Percentiles rank a stretch among this genome's conserved stretches.
Evolutionary conservation across 2,113 vertebrate species (phyloP).

Genomic region (Poeciliopsis retropinna): DNA sequence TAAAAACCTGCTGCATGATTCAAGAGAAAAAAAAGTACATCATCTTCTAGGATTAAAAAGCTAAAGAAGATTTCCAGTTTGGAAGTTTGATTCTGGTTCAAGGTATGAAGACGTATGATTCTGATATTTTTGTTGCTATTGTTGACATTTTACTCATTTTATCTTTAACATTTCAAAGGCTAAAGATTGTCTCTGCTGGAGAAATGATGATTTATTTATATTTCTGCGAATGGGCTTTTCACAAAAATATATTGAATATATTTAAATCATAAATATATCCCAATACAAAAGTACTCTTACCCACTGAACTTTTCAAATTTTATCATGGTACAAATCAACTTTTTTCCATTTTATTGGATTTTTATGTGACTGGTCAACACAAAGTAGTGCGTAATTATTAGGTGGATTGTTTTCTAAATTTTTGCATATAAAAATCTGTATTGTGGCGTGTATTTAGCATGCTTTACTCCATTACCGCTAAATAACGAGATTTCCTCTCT

Average conservation of each 20-base stretch:
- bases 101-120: conserved; percentile 45
- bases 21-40: background rate
- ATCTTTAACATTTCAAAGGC: background rate
- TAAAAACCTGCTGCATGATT: background rate
- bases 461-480: background rate
- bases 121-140: background rate
- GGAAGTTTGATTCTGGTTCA: background rate
- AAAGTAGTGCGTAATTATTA: too few species aligned
- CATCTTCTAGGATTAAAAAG: background rate
- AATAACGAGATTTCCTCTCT: background rate
- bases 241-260: background rate
- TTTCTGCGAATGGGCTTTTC: background rate
- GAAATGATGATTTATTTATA: background rate
- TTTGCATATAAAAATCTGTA: background rate
- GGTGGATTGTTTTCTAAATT: background rate
- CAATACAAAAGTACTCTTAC: background rate
- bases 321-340: background rate
- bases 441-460: background rate
- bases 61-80: background rate
- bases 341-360: background rate
- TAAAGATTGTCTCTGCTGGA: background rate
- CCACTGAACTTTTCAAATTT: background rate
- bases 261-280: background rate
- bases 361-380: background rate
- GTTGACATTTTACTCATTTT: background rate